phyloP scores from a whole-genome alignment of 2,888 invertebrate genomes.

The Trimorus sp. region DNA sequence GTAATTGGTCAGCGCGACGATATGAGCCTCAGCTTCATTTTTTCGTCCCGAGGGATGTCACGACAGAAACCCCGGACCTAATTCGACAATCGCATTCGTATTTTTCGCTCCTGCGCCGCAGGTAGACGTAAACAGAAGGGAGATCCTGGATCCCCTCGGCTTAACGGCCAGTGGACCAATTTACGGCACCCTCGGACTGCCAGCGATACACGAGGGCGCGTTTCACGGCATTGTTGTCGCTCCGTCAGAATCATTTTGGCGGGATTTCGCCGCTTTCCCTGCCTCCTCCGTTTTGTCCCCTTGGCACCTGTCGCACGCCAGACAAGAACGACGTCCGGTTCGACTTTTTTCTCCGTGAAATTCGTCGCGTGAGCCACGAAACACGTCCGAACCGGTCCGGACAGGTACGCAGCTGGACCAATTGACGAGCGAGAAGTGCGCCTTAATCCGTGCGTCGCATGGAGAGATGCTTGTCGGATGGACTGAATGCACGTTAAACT shows the following conservation, averaged over 20 bases:
- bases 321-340: slow-evolving; percentile 24
- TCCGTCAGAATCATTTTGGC: slow-evolving; percentile 57
- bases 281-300: slow-evolving; percentile 51
- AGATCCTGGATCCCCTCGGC: slow-evolving; percentile 36
- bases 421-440: slow-evolving; percentile 52
- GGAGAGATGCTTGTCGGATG: slow-evolving; percentile 35
- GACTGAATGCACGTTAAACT: slow-evolving; percentile 55
- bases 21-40: neutral
- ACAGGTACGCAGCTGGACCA: slow-evolving; percentile 38
- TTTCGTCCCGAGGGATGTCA: no score
- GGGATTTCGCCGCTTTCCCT: slow-evolving; percentile 46
- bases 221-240: slow-evolving; percentile 56
- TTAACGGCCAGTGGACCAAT: slow-evolving; percentile 59
- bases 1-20: neutral
- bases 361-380: slow-evolving; percentile 32
- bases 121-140: slow-evolving; percentile 66
- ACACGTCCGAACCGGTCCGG: slow-evolving; percentile 6
- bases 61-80: slow-evolving; percentile 1
- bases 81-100: slow-evolving; percentile 38
- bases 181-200: slow-evolving; percentile 51
- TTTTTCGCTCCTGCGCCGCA: slow-evolving; percentile 53
- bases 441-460: slow-evolving; percentile 37
- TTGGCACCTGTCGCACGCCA: slow-evolving; percentile 55
- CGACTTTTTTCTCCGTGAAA: slow-evolving; percentile 37
- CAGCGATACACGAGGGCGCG: slow-evolving; percentile 49